Base-by-base conservation (phyloP, 2,797 vertebrate species). In the Enteromius radiatus region DNA sequence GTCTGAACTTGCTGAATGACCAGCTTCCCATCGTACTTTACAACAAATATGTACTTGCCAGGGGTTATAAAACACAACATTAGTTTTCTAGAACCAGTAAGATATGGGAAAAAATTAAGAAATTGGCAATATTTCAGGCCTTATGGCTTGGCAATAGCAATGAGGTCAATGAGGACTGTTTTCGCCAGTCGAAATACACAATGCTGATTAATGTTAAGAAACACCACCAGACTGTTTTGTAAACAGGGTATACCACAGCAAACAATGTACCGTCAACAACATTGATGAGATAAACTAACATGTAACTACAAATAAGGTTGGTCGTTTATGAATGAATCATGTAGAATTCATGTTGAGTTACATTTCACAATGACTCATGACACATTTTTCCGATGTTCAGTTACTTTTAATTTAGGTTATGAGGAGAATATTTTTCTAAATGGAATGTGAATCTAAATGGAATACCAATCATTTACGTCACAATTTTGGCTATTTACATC, bases 1-100 rank as follows among this genome's bases (percentile, higher is more conserved):
- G 93, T 95, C 94, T 94, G 92, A 92, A 91, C 86, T 47, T 83
- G 84, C 86, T 93, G 92, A 94, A 93, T 91, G 88, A 91, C 78
- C 81, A 88, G 88, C 89, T 91, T 90, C 87, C 89, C 90, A 88
- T 88, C 84, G 23, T 86, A 92, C 89, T 47, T 67, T 69, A 84
- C 89, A 87, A 88, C 87, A 89, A 89, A 91, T 90, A 89, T 84
- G 21, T 81, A 86, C 89, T 88, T 82, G 87, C 88, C 89, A 87
- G 88, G 88, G 88, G 88, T 90, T 92, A 90, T 86, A 84, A 84
- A 91, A 88, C 84, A 88, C 89, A 23, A 89, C 86, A 86, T 88
- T 77, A 81, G 84, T 90, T 90, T 88, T 89, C 63, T 59, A 69
- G 79, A 83, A 89, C 70, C 84, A 84, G 81, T 83, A 80, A 74